Base-by-base conservation (phyloP, 2,888 invertebrate genomes). In the Agonopterix alstromeriana region DNA sequence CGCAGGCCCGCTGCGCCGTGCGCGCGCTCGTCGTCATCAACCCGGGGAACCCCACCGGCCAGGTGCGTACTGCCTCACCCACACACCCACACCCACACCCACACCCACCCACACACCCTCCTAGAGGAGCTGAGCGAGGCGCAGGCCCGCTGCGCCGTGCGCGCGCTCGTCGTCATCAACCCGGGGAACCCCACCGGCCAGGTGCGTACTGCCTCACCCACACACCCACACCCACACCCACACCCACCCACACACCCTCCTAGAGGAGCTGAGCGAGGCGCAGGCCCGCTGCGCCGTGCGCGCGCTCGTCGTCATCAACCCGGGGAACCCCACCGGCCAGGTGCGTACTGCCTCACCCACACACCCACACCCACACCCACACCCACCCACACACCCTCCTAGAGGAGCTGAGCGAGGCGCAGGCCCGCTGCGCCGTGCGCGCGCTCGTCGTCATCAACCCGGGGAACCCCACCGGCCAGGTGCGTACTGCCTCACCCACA, bases 151-250 rank as follows among this genome's bases (percentile, higher is more conserved):
- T 92, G 92, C 74, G 90, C 91, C 53, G 97, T 97, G 0, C 91
- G 97, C 43, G 98, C 94, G 0, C 84, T 99, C 48, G 97, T 97
- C 38, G 92, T 99, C 52, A 99, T 99, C 70, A 99, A 99, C 90
- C 99, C 99, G 0, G 99, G 99, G 46, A 99, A 99, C 87, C 99
- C 99, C n/a, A 99, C 99, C 5, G 99, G 98, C 4, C 94, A 95
- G 84, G 86, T 83, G 47, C 9, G 38, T 10, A 10, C n/a, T 10
- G 10, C 38, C 1, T 38, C 10, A 27, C 27, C 5, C 27, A 27
- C 27, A 17, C 27, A 27, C n/a, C n/a, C n/a, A n/a, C n/a, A n/a
- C n/a, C n/a, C n/a, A n/a, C n/a, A n/a, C n/a, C n/a, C n/a, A n/a
- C n/a, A n/a, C n/a, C n/a, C n/a, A n/a, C n/a, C n/a, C n/a, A n/a